phyloP scores from a whole-genome alignment of 2,113 vertebrate species.

The Tyrannus savana region DNA sequence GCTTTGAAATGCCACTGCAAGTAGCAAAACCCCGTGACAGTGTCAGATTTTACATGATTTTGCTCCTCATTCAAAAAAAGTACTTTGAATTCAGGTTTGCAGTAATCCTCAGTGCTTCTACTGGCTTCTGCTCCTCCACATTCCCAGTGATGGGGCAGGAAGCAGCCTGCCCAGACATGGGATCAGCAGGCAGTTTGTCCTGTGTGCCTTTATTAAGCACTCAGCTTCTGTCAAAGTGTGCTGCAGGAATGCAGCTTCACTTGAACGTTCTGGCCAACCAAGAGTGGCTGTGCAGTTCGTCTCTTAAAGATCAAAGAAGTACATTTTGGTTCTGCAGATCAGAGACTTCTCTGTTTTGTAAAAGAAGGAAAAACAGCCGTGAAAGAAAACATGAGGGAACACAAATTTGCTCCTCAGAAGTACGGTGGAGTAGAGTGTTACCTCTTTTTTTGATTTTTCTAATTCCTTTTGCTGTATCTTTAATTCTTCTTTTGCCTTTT shows the following conservation, averaged over 20 bases:
- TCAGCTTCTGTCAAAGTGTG: background rate
- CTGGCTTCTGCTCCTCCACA: background rate
- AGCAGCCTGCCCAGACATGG: background rate
- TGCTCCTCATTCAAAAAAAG: background rate
- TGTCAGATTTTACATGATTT: background rate
- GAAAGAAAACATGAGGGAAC: background rate
- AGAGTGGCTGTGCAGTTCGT: background rate
- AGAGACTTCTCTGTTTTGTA: background rate
- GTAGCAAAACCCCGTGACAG: background rate
- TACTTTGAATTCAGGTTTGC: background rate
- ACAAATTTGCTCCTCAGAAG: background rate
- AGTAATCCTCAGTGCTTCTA: background rate
- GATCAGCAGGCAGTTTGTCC: background rate
- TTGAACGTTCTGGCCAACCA: background rate
- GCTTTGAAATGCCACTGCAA: background rate
- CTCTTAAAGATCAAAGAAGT: background rate
- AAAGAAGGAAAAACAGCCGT: background rate
- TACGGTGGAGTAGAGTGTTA: background rate
- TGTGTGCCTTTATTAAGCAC: background rate
- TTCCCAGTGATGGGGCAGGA: background rate
- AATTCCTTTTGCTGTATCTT: slow-evolving; percentile 37
- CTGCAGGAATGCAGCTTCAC: background rate
- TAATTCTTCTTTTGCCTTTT: slow-evolving; percentile 57
- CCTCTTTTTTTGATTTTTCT: slow-evolving; percentile 69
- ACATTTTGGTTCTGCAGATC: background rate